Conservation (phyloP, 2,113 vertebrate genomes). For the Actenoides hombroni region DNA sequence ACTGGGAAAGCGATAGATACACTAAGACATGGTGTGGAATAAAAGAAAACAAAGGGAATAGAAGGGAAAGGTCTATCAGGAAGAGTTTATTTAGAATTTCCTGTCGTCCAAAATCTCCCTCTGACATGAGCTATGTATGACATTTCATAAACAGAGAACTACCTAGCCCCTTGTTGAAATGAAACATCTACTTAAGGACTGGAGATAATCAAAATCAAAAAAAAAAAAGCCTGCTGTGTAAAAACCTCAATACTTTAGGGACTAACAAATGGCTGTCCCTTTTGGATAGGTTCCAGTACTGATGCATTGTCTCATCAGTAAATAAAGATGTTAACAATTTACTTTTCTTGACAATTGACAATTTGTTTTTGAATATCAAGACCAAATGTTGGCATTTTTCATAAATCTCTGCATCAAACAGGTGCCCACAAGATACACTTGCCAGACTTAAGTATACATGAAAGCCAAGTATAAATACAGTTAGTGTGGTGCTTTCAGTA, state of each 20-base stretch:
- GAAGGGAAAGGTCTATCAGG: background rate
- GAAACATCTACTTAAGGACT: background rate
- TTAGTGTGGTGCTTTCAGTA: background rate
- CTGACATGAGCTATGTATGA: background rate
- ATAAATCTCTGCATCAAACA: slow-evolving; percentile 64
- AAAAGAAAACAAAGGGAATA: background rate
- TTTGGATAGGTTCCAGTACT: slow-evolving; percentile 66
- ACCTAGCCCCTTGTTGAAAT: background rate
- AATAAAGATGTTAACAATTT: slow-evolving; percentile 75
- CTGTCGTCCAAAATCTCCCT: background rate
- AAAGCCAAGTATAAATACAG: slow-evolving; percentile 67
- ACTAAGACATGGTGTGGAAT: background rate
- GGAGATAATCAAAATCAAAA: background rate
- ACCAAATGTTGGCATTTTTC: slow-evolving; percentile 70
- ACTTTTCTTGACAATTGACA: slow-evolving; percentile 73
- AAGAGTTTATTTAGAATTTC: background rate
- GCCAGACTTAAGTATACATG: slow-evolving; percentile 64
- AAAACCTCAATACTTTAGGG: background rate
- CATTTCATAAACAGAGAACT: background rate
- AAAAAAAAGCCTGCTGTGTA: background rate
- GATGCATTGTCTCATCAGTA: slow-evolving; percentile 51
- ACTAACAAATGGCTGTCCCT: slow-evolving; percentile 59
- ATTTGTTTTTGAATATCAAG: slow-evolving; percentile 71
- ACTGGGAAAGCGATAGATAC: background rate
- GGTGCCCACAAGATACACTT: slow-evolving; percentile 66